Percentiles rank a stretch among this genome's conserved stretches.
phyloP scores from a whole-genome alignment of 2,113 vertebrate genomes.

The Oreochromis niloticus region DNA sequence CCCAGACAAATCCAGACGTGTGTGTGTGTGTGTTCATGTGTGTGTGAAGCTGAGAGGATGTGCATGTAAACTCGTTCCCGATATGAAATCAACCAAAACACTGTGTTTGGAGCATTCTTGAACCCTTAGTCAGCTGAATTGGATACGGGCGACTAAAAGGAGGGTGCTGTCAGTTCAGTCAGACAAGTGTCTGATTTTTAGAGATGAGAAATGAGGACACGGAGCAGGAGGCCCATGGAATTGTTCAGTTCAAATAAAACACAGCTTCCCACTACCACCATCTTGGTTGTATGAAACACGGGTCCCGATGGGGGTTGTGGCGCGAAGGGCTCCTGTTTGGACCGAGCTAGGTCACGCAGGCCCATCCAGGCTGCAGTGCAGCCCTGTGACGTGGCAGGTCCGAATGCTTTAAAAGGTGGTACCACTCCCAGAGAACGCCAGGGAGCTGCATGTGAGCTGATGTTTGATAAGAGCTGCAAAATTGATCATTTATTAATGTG shows the following conservation, averaged over 20 bases:
- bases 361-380: slow-evolving; percentile 37
- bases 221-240: background rate
- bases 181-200: background rate
- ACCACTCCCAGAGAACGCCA: slow-evolving; percentile 30
- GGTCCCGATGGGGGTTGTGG: slow-evolving; percentile 10
- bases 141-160: background rate
- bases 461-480: slow-evolving; percentile 26
- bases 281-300: background rate
- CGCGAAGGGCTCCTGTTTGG: slow-evolving; percentile 23
- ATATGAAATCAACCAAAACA: slow-evolving; percentile 40
- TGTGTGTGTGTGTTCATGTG: background rate
- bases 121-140: slow-evolving; percentile 3
- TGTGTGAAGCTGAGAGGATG: background rate
- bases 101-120: background rate
- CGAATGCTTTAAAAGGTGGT: slow-evolving; percentile 63
- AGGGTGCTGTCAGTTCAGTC: background rate
- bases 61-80: background rate
- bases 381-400: slow-evolving; percentile 67
- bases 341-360: slow-evolving; percentile 50
- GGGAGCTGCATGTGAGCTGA: slow-evolving; percentile 13
- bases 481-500: slow-evolving; percentile 5
- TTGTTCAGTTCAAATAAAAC: slow-evolving; percentile 5
- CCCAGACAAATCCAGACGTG: background rate
- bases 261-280: background rate
- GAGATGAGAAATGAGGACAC: background rate